Conservation (phyloP, 2,797 vertebrate genomes). For the Gymnothorax javanicus region DNA sequence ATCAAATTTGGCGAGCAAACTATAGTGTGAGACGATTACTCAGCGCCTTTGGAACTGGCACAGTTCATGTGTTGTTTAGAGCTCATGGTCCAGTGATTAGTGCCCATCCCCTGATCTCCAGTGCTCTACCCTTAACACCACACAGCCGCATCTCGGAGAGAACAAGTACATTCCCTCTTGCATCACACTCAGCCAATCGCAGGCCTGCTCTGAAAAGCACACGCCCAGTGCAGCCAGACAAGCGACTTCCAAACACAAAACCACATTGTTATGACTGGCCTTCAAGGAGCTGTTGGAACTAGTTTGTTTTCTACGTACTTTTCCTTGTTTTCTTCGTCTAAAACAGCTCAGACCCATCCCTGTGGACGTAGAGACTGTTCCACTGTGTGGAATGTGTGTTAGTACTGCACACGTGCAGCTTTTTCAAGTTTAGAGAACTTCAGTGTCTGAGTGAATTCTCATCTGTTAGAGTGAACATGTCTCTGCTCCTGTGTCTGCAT, state of each 20-base stretch:
- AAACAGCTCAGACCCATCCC: constrained; percentile 1
- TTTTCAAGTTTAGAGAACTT: neutral
- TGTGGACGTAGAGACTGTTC: constrained; percentile 17
- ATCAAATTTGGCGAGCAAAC: constrained; percentile 17
- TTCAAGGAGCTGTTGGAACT: constrained; percentile 23
- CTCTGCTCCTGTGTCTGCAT: neutral
- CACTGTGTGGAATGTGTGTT: constrained; percentile 27
- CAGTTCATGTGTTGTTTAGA: neutral
- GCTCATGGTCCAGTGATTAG: neutral
- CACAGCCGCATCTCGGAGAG: neutral
- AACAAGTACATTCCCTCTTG: neutral
- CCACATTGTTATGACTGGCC: constrained; percentile 51
- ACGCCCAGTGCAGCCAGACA: constrained; percentile 36
- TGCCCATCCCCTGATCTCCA: neutral
- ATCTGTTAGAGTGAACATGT: constrained; percentile 9
- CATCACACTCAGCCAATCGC: constrained; percentile 12
- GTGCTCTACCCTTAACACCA: constrained; percentile 3
- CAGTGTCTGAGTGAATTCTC: neutral
- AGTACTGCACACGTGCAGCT: constrained; percentile 23
- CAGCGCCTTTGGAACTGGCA: neutral
- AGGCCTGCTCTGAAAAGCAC: neutral
- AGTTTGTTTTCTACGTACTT: constrained; percentile 26
- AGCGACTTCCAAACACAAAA: constrained; percentile 41
- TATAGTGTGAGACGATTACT: constrained; percentile 7
- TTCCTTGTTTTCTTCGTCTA: constrained; percentile 23